Evolutionary conservation across 1,140 invertebrate species (phyloP).

Genomic region (Hycleus phaleratus): DNA sequence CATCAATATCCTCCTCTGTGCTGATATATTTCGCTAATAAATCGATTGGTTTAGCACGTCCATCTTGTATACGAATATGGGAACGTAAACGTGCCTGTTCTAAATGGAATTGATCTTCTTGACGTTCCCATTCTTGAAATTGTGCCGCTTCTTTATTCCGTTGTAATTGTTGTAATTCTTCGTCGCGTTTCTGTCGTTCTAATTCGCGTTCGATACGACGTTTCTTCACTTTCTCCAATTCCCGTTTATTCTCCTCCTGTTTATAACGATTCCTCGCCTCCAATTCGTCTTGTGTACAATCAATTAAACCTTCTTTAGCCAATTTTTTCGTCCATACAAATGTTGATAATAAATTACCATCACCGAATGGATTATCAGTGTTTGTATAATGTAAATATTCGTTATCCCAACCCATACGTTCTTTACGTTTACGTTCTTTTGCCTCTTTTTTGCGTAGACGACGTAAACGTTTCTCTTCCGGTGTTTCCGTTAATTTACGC

Average conservation of each 20-base stretch:
- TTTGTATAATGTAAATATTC: constrained; percentile 96
- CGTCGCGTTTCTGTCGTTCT: constrained; percentile 82
- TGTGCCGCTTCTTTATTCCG: constrained; percentile 91
- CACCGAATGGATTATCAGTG: constrained; percentile 97
- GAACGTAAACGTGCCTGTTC: constrained; percentile 84
- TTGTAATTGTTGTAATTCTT: constrained; percentile 81
- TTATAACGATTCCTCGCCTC: constrained; percentile 79
- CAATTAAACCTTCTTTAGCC: constrained; percentile 84
- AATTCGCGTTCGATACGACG: constrained; percentile 80
- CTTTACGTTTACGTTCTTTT: constrained; percentile 81
- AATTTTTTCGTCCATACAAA: constrained; percentile 98
- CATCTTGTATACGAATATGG: constrained; percentile 92
- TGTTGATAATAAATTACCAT: constrained; percentile 83
- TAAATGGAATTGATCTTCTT: constrained; percentile 90
- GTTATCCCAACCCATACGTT: constrained; percentile 93
- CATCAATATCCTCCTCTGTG: constrained; percentile 83
- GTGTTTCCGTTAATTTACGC: constrained; percentile 85
- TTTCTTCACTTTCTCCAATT: constrained; percentile 89
- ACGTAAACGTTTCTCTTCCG: constrained; percentile 81
- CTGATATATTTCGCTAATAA: constrained; percentile 93
- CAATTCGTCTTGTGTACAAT: constrained; percentile 72
- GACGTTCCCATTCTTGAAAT: constrained; percentile 88
- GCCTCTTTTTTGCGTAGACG: constrained; percentile 83
- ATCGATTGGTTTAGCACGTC: constrained; percentile 96
- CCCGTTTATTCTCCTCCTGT: constrained; percentile 82